A percentile compares a stretch with the other conserved stretches of the same genome.
Evolutionary conservation across 2,113 vertebrate genomes (phyloP).

Genomic region (Tragelaphus scriptus): DNA sequence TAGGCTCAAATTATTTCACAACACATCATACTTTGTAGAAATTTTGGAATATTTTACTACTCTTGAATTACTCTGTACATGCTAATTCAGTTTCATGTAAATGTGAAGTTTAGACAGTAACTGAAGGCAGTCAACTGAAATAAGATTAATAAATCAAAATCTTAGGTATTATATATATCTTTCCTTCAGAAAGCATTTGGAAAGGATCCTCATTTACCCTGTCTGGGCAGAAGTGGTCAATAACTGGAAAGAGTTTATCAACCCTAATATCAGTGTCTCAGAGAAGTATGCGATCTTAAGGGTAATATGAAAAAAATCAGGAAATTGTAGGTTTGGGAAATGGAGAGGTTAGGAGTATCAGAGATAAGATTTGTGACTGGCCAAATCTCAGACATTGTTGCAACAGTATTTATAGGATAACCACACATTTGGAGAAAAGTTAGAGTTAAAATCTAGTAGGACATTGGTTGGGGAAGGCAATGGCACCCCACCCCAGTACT

Average conservation of each 20-base stretch:
- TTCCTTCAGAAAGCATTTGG: not conserved
- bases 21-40: slow-evolving; percentile 15
- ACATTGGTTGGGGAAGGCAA: not conserved
- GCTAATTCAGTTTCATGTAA: slow-evolving; percentile 23
- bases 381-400: not conserved
- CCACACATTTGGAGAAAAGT: not conserved
- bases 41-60: not conserved
- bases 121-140: not conserved
- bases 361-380: not conserved
- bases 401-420: not conserved
- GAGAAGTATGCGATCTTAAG: not conserved
- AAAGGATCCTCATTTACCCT: not conserved
- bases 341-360: not conserved
- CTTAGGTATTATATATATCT: not conserved
- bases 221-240: not conserved
- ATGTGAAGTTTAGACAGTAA: not conserved
- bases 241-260: not conserved
- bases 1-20: not conserved
- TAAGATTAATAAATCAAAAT: slow-evolving; percentile 1
- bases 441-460: not conserved
- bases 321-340: slow-evolving; percentile 40
- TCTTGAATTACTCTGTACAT: not conserved
- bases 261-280: not conserved
- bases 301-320: not conserved
- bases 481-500: too few species aligned